Evolutionary conservation across 30 jellyfish, hydroid and myxozoan species (phyloP).

Genomic region (Aurelia aurita complex sp. Pacific): DNA sequence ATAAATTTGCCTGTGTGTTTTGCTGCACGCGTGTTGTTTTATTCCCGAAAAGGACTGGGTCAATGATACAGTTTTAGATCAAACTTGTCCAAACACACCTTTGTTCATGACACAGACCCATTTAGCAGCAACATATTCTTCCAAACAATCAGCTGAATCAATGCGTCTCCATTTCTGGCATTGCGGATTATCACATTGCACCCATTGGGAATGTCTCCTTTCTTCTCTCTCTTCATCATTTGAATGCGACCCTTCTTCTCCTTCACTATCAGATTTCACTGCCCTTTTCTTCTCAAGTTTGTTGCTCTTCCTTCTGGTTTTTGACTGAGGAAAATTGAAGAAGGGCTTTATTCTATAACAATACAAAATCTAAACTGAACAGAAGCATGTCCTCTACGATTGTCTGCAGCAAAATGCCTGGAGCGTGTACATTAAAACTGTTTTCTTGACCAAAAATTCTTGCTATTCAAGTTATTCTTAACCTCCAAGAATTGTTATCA

Average conservation of each 20-base stretch:
- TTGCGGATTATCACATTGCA: constrained; percentile 87
- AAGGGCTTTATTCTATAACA: too few relatives aligned
- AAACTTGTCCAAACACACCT: constrained; percentile 32
- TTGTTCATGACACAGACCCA: constrained; percentile 91
- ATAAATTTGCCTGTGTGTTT: too few relatives aligned
- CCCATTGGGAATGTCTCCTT: constrained; percentile 64
- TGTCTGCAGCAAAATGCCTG: too few relatives aligned
- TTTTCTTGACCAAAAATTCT: too few relatives aligned
- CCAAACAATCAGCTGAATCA: constrained; percentile 38
- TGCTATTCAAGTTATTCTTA: too few relatives aligned
- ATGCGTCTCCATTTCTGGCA: constrained; percentile 96
- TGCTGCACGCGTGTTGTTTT: too few relatives aligned
- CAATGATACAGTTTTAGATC: too few relatives aligned
- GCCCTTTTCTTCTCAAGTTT: background rate
- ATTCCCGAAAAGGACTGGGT: too few relatives aligned
- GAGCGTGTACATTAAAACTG: too few relatives aligned
- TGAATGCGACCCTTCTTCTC: background rate
- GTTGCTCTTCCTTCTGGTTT: background rate
- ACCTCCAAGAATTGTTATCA: too few relatives aligned
- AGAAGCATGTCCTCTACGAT: too few relatives aligned
- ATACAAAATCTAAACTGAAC: too few relatives aligned
- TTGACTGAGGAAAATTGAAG: background rate
- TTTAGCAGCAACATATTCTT: constrained; percentile 26
- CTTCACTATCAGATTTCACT: constrained; percentile 14
- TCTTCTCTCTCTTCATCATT: background rate